Base-by-base conservation (phyloP, 2,113 vertebrate species). In the Pleuronectes platessa region DNA sequence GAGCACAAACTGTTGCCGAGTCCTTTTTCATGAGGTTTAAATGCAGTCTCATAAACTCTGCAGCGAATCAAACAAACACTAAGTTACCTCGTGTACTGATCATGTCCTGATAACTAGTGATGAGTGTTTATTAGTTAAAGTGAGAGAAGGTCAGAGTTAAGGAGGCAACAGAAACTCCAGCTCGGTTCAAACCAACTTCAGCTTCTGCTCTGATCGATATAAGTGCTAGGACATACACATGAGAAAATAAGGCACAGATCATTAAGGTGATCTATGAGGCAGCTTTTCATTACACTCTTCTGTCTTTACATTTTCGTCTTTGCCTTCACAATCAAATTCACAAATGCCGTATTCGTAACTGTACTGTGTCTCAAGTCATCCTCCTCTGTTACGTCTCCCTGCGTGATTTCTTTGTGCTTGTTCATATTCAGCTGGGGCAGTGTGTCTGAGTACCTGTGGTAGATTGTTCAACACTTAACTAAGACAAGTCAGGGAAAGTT, bases 231-330 rank as follows among this genome's bases (percentile, higher is more conserved):
- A 51, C 17, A 20, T 21, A 9, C 10, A 12, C 51, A 21, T 26
- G 15, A 59, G 20, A 49, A 35, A 26, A 59, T 58, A 55, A 61
- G 23, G 58, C 18, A 45, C 20, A 37, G 23, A 47, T 18, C 17
- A 51, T 51, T 70, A 23, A 37, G 24, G 37, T 55, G 11, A 61
- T 18, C 55, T n/a, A 27, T 17, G 6, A 21, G 26, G 21, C 40
- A 69, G 27, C 21, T 74, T 62, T 56, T 51, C 54, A 40, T 64
- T 27, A 18, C 31, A 55, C 26, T 65, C 61, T 56, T 23, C 27
- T 63, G 24, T 24, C 6, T 55, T 78, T 17, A 6, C 35, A 9
- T 35, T 35, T 35, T 35, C 5, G 31, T 47, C n/a, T 47, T 62
- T 51, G 49, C 17, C 6, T 27, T 18, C 15, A 17, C 14, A 51